These are phyloP conservation scores for Holocentrus rufus DNA, from an alignment of 2,797 vertebrate genomes.

Conservation along the genomic window DNA sequence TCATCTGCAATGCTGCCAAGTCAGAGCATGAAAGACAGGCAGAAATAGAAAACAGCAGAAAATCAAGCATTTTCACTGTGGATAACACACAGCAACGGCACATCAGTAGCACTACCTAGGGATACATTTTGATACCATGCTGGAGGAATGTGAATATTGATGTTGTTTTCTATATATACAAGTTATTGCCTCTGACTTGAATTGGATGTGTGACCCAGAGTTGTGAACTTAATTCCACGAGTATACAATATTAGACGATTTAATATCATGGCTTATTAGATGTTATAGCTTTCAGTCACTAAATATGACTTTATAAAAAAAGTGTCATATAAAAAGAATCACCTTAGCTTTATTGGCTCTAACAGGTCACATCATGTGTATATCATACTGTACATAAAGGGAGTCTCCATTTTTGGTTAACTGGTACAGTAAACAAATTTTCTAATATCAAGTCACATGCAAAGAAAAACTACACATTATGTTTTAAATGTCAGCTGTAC, in stretches of 20 bases:
- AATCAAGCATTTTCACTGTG: constrained; percentile 7
- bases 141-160: not conserved
- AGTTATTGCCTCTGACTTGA: constrained; percentile 1
- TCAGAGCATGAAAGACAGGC: constrained; percentile 14
- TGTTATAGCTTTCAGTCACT: not conserved
- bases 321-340: too few relatives aligned
- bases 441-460: too few relatives aligned
- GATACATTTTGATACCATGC: not conserved
- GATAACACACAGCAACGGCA: constrained; percentile 1
- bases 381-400: too few relatives aligned
- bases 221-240: constrained; percentile 6
- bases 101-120: not conserved
- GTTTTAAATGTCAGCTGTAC: too few relatives aligned
- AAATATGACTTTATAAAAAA: too few relatives aligned
- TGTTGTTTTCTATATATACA: not conserved
- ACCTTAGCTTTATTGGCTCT: too few relatives aligned
- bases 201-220: constrained; percentile 2
- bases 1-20: constrained; percentile 31
- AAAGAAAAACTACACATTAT: too few relatives aligned
- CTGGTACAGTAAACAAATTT: too few relatives aligned
- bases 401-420: too few relatives aligned
- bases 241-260: constrained; percentile 15
- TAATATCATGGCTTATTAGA: not conserved
- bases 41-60: constrained; percentile 33
- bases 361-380: too few relatives aligned